These are phyloP conservation scores for Poecile atricapillus DNA, from an alignment of 2,113 vertebrate species.

Conservation along the genomic window DNA sequence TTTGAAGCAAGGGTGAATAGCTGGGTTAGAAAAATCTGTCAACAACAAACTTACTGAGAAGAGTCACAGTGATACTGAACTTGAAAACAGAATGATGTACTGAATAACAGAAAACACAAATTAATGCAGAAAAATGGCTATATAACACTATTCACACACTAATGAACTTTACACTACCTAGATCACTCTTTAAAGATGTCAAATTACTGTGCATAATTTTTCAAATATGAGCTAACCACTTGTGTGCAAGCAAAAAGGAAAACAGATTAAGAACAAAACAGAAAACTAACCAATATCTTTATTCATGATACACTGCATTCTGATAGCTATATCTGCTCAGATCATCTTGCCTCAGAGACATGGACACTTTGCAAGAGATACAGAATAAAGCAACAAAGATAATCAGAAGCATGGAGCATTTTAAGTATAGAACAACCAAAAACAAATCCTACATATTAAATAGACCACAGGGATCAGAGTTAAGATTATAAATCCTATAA, in stretches of 20 bases:
- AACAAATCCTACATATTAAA: background rate
- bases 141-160: background rate
- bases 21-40: background rate
- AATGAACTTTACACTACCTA: background rate
- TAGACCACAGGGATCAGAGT: fast-evolving
- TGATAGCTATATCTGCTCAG: background rate
- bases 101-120: background rate
- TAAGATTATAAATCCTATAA: background rate
- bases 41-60: background rate
- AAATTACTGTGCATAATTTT: background rate
- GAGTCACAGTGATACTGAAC: background rate
- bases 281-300: background rate
- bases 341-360: background rate
- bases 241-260: background rate
- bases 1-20: background rate
- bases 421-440: background rate
- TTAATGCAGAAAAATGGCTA: background rate
- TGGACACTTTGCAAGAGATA: background rate
- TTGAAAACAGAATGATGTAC: background rate
- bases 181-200: background rate
- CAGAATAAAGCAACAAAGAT: background rate
- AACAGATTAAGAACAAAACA: background rate
- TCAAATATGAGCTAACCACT: background rate
- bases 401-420: background rate
- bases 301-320: background rate